Base-by-base conservation (phyloP, 2,888 invertebrate species). In the Microctonus aethiopoides region DNA sequence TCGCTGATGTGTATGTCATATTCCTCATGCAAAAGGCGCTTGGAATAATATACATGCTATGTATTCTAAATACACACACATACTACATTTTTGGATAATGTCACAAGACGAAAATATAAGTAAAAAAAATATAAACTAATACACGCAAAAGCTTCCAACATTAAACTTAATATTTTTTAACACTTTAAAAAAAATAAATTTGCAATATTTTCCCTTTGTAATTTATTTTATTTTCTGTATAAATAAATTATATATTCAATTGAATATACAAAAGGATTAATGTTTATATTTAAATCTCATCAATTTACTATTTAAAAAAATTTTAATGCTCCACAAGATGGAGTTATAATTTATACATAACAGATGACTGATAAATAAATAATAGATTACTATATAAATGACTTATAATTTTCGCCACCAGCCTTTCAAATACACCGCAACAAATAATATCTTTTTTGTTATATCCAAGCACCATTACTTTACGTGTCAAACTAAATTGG, bases 141-240 rank as follows among this genome's bases (percentile, higher is more conserved):
- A 62, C 26, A n/a, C 24, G 9, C 20, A n/a, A n/a, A 32, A 46
- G 26, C 32, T 51, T 29, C 16, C 51, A 20, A 29, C 63, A 63
- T 63, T 52, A 52, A n/a, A 32, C 52, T 29, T 32, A 51, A 52
- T 63, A 34, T n/a, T n/a, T 32, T 57, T 32, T 57, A n/a, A 36
- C 10, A 36, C 11, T 36, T 29, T 29, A 10, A n/a, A 57, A 24
- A 57, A 24, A 26, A 16, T n/a, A n/a, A n/a, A n/a, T n/a, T n/a
- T n/a, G n/a, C n/a, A n/a, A n/a, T n/a, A n/a, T n/a, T n/a, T n/a
- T n/a, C n/a, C n/a, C n/a, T n/a, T n/a, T n/a, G n/a, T n/a, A n/a
- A n/a, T n/a, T n/a, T n/a, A n/a, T n/a, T n/a, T n/a, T n/a, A n/a
- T n/a, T n/a, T n/a, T n/a, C n/a, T n/a, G n/a, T n/a, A n/a, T n/a